These are phyloP conservation scores for Oceanites oceanicus DNA, from an alignment of 2,113 vertebrate genomes.

Conservation along the genomic window DNA sequence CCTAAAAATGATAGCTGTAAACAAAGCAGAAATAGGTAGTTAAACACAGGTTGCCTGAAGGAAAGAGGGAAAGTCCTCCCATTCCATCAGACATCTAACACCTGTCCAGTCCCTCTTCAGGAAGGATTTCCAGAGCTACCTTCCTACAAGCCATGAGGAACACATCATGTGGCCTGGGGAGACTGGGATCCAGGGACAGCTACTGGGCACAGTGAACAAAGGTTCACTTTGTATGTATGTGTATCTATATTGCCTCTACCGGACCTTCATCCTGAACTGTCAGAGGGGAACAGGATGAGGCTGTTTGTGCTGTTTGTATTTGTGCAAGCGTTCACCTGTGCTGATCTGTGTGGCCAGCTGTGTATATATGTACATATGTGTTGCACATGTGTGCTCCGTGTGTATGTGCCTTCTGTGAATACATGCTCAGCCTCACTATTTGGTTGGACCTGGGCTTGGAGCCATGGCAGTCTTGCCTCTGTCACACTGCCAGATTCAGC, in stretches of 20 bases:
- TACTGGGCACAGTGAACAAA: neutral
- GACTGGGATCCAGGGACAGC: neutral
- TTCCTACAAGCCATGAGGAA: neutral
- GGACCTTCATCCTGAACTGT: neutral
- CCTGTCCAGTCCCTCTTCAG: neutral
- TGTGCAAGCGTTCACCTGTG: accelerated
- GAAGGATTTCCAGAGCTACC: neutral
- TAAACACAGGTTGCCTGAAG: neutral
- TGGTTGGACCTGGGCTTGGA: neutral
- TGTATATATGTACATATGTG: neutral
- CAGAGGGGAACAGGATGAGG: neutral
- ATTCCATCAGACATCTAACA: neutral
- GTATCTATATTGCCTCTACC: neutral
- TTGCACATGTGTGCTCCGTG: neutral
- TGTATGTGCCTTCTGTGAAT: neutral
- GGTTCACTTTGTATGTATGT: accelerated
- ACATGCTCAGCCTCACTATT: neutral
- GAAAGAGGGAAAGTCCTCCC: neutral
- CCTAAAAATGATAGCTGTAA: neutral
- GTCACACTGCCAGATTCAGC: neutral
- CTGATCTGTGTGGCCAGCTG: neutral
- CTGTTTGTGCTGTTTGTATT: neutral
- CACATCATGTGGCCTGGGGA: neutral
- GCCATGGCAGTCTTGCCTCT: neutral
- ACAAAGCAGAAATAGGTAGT: neutral